Conservation (phyloP, 2,113 vertebrate genomes). For the Hucho hucho region DNA sequence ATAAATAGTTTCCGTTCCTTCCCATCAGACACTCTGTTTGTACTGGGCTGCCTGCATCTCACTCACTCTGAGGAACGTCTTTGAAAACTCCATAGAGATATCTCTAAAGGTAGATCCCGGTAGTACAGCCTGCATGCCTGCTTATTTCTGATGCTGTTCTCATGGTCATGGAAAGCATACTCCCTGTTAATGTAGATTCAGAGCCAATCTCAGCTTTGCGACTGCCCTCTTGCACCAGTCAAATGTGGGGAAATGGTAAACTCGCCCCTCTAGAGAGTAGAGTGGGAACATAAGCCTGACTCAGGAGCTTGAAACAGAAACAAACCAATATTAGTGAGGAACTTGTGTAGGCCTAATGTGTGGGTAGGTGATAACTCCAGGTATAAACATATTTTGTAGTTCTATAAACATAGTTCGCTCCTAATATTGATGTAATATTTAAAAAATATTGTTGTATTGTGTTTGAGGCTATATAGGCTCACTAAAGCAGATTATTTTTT, state of each 20-base stretch:
- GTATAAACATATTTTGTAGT: not conserved
- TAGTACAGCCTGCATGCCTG: constrained; percentile 52
- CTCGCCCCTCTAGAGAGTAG: constrained; percentile 1
- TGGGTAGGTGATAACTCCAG: not conserved
- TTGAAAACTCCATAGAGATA: constrained; percentile 44
- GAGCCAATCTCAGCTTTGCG: constrained; percentile 43
- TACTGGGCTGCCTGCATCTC: constrained; percentile 22
- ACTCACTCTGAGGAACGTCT: constrained; percentile 39
- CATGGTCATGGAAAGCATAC: not conserved
- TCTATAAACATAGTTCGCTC: not conserved
- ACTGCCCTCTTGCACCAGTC: constrained; percentile 62
- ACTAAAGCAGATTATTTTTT: no score
- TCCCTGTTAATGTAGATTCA: no score
- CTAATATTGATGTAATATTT: not conserved
- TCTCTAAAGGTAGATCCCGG: constrained; percentile 30
- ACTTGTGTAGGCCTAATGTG: no score
- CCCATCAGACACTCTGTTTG: constrained; percentile 61
- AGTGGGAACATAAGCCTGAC: no score
- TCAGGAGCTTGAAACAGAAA: no score
- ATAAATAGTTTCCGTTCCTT: constrained; percentile 65
- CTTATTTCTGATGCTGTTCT: constrained; percentile 42
- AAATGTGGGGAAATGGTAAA: constrained; percentile 45
- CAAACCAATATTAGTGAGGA: no score
- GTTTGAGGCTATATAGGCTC: not conserved
- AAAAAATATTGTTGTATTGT: not conserved